Base-by-base conservation (phyloP, 2,888 invertebrate genomes). In the Parnassius apollo region DNA sequence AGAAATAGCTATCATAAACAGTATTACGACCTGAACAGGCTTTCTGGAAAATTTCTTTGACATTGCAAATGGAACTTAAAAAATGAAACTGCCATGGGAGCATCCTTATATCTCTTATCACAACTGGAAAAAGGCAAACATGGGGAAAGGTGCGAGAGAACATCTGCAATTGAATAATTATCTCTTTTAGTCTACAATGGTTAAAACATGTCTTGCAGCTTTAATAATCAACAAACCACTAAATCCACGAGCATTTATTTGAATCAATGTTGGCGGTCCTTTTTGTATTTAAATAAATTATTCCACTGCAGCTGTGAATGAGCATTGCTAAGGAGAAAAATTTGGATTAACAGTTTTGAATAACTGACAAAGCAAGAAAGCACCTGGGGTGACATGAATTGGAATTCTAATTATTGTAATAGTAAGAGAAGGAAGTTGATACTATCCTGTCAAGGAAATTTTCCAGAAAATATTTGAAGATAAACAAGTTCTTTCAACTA, bases 191-290 rank as follows among this genome's bases (percentile, higher is more conserved):
- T 90, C 89, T 78, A 86, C 91, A 91, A 91, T 91, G 91, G 91
- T 91, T 91, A 91, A 91, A 91, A 91, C 91, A 91, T 88, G 87
- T 90, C 90, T 88, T 88, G 81, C 90, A 90, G 89, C 91, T 83
- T 81, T 83, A 73, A 68, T 78, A 77, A 75, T 78, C 80, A 82
- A 81, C 80, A 86, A 87, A 87, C 82, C 81, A 83, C 71, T 76
- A 74, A 35, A 75, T 80, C 84, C 83, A 75, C 75, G 73, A 78
- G 75, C 76, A 75, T 75, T 77, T 76, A 78, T 78, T 82, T 75
- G 70, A 70, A 81, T 81, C 70, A 79, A 78, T 78, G 81, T 79
- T 83, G 88, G 80, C 80, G 82, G 83, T 88, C 88, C 88, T 75
- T 78, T 44, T 72, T 81, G 75, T 77, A 70, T 78, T 72, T 76